Conservation (phyloP, 2,797 vertebrate genomes). For the Gadopsis bispinosus region DNA sequence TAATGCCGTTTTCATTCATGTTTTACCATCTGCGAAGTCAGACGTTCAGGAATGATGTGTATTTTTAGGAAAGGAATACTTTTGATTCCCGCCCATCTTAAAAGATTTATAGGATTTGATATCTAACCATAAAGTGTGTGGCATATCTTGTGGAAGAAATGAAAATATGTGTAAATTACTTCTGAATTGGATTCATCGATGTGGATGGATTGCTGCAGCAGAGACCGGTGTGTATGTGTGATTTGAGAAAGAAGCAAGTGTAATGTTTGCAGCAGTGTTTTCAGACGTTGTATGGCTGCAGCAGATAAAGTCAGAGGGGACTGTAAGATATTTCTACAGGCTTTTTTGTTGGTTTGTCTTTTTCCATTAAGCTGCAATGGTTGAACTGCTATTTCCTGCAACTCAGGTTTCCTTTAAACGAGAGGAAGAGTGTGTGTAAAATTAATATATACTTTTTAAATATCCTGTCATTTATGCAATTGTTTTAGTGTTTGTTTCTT, state of each 20-base stretch:
- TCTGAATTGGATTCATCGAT: not conserved
- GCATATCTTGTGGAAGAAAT: not conserved
- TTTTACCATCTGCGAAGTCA: slow-evolving; percentile 30
- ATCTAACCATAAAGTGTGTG: not conserved
- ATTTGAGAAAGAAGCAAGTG: not conserved
- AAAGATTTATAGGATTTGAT: not conserved
- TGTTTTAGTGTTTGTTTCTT: not conserved
- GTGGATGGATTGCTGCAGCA: not conserved
- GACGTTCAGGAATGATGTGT: slow-evolving; percentile 34
- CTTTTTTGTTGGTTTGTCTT: too few species aligned
- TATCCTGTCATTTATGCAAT: not conserved
- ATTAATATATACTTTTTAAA: too few species aligned
- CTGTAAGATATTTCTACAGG: too few species aligned
- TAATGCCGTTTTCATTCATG: slow-evolving; percentile 28
- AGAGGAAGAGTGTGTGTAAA: too few species aligned
- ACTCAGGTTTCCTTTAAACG: too few species aligned
- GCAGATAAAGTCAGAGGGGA: not conserved
- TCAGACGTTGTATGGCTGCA: not conserved
- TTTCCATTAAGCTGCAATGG: not conserved
- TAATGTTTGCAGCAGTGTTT: not conserved
- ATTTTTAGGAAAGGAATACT: slow-evolving; percentile 1
- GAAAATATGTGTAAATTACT: not conserved
- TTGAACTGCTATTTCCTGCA: not conserved
- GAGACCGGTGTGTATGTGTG: not conserved
- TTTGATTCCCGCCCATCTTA: not conserved